Evolutionary conservation across 2,888 invertebrate species (phyloP).

Genomic region (Drosophila sordidula): DNA sequence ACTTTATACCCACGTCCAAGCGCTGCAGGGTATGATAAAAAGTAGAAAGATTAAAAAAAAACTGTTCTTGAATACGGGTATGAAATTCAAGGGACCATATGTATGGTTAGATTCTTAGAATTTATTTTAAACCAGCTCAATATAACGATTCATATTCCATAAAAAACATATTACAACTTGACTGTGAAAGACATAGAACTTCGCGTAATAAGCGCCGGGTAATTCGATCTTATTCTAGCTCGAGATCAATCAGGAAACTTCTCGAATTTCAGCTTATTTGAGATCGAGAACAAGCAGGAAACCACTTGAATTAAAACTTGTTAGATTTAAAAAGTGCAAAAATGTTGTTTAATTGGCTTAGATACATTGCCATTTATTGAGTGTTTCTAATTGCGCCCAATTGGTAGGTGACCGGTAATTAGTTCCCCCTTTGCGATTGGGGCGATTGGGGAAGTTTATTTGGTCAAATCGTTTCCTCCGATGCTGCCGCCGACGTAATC

Average conservation of each 20-base stretch:
- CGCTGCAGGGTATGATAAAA: no score
- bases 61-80: no score
- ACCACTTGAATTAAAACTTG: background rate
- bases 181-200: no score
- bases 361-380: background rate
- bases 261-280: no score
- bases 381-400: no score
- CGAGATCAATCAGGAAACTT: background rate
- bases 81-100: no score
- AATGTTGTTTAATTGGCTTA: background rate
- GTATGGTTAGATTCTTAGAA: no score
- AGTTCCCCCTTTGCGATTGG: background rate
- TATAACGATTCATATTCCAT: no score
- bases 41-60: no score
- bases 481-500: conserved; percentile 18
- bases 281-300: background rate
- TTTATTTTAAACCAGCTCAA: no score
- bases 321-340: background rate
- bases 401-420: background rate
- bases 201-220: background rate
- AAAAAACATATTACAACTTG: no score
- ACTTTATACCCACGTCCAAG: no score
- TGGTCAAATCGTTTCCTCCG: conserved; percentile 24
- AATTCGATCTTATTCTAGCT: background rate
- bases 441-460: background rate